These are phyloP conservation scores for Gymnodraco acuticeps DNA, from an alignment of 2,797 vertebrate species.

Conservation along the genomic window DNA sequence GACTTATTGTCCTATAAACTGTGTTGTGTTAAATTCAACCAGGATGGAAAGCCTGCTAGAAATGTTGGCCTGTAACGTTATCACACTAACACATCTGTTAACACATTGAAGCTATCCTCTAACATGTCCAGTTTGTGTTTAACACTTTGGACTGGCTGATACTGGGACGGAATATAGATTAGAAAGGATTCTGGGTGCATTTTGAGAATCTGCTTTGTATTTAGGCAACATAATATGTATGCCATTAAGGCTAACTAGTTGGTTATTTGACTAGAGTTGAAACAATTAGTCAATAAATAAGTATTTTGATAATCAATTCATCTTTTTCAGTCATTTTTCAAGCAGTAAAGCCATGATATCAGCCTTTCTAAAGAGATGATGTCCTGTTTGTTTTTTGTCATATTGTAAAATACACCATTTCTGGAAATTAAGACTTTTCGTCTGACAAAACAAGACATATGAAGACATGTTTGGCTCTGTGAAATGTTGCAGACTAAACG, in stretches of 20 bases:
- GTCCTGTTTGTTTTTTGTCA: too few relatives aligned
- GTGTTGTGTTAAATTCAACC: background rate
- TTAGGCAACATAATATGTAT: background rate
- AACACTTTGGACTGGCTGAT: background rate
- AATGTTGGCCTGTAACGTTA: background rate
- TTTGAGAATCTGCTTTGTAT: background rate
- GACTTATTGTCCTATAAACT: background rate
- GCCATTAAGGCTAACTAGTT: background rate
- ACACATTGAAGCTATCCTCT: background rate
- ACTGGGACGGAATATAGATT: background rate
- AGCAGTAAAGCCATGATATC: too few relatives aligned
- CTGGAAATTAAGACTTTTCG: too few relatives aligned
- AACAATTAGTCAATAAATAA: too few relatives aligned
- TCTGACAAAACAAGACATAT: too few relatives aligned
- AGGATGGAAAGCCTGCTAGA: background rate
- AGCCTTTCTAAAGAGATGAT: too few relatives aligned
- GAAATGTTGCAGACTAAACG: too few relatives aligned
- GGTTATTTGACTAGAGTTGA: too few relatives aligned
- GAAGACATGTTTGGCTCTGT: too few relatives aligned
- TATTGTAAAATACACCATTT: too few relatives aligned
- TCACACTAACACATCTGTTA: background rate
- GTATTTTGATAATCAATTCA: too few relatives aligned
- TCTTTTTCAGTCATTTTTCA: too few relatives aligned
- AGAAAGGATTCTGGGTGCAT: background rate
- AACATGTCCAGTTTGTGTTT: background rate